Evolutionary conservation across 1,140 invertebrate species (phyloP), one percentile per base, ranked within the genome.

Genomic region (Glossosoma conforme): DNA sequence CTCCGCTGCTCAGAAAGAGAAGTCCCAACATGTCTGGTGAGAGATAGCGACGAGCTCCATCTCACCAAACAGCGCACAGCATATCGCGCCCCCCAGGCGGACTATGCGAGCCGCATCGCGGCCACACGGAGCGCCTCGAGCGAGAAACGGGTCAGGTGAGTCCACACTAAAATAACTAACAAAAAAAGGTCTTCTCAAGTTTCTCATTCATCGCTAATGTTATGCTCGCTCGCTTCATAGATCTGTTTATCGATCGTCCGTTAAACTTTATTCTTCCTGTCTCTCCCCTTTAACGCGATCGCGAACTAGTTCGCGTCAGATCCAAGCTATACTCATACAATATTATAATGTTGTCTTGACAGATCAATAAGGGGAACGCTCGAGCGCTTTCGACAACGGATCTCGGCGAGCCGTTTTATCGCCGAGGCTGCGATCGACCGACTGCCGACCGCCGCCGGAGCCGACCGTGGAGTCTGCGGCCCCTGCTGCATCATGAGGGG

Each of bases 1-100:
- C 17, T 38, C 17, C 14, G 15, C 19, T 14, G 25, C 8, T 15
- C 24, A 18, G 14, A 56, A 59, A 33, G 61, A 69, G 64, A 70
- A 64, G 68, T 71, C 69, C 63, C 67, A 70, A 71, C 69, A 73
- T 73, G 70, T 73, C 70, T 67, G 70, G 71, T 68, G 65, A 70
- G 67, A 44, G 41, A 51, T 51, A 51, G 41, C 18, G 25, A 37
- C 44, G n/a, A n/a, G n/a, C n/a, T n/a, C n/a, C n/a, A n/a, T n/a
- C n/a, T n/a, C n/a, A n/a, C n/a, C n/a, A n/a, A n/a, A n/a, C n/a
- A n/a, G n/a, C n/a, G n/a, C n/a, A n/a, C n/a, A n/a, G n/a, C n/a
- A n/a, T n/a, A n/a, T n/a, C n/a, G n/a, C n/a, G n/a, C n/a, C n/a
- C n/a, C n/a, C n/a, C n/a, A n/a, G n/a, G n/a, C n/a, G n/a, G n/a